These are phyloP conservation scores for Chymomyza caudatula DNA, from an alignment of 2,888 invertebrate species.

Conservation along the genomic window DNA sequence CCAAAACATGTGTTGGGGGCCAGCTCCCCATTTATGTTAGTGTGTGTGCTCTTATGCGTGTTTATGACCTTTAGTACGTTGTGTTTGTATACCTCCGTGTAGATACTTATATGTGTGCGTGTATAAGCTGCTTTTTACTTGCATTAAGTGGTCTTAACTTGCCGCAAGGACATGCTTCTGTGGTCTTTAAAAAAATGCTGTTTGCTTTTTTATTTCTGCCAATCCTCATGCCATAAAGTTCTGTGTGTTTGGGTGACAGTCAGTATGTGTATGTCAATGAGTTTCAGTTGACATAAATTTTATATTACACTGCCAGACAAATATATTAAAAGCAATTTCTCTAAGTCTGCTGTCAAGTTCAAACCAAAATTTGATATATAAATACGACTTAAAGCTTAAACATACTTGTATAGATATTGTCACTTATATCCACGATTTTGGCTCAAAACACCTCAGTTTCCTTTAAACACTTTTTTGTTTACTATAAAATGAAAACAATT, in stretches of 20 bases:
- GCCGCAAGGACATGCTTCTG: constrained; percentile 69
- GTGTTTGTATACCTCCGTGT: background rate
- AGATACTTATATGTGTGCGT: background rate
- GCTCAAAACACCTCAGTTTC: too few relatives aligned
- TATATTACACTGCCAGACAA: background rate
- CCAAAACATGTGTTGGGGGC: constrained; percentile 60
- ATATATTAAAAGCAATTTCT: background rate
- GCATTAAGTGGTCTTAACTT: constrained; percentile 73
- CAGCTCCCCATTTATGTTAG: background rate
- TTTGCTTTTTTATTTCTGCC: background rate
- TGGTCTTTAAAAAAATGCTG: constrained; percentile 63
- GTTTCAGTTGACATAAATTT: background rate
- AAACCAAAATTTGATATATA: too few relatives aligned
- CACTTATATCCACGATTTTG: too few relatives aligned
- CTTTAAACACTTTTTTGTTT: too few relatives aligned
- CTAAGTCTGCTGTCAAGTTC: background rate
- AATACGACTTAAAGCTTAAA: too few relatives aligned
- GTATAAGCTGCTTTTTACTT: constrained; percentile 65
- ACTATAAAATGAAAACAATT: too few relatives aligned
- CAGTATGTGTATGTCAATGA: too few relatives aligned
- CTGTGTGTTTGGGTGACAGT: background rate
- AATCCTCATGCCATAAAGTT: background rate
- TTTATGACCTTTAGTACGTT: background rate
- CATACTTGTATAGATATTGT: too few relatives aligned
- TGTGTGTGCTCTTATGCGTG: background rate